phyloP scores from a whole-genome alignment of 2,113 vertebrate genomes.

The Oncorhynchus mykiss region DNA sequence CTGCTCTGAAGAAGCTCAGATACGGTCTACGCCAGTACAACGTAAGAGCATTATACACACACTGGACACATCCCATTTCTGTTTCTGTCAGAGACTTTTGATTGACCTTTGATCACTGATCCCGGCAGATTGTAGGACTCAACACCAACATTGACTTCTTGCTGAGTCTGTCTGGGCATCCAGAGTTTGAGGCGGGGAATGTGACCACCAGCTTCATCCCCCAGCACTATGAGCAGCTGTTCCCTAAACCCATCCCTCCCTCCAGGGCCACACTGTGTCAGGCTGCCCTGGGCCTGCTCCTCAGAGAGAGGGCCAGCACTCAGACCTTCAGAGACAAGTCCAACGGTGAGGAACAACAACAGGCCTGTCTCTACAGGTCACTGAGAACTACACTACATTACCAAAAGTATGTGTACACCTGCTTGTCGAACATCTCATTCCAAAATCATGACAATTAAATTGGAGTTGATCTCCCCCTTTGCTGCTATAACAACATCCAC shows the following conservation, averaged over 20 bases:
- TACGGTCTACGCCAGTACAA: conserved; percentile 89
- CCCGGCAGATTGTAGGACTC: conserved; percentile 87
- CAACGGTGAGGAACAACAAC: conserved; percentile 68
- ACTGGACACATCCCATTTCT: background rate
- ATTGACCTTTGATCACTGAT: background rate
- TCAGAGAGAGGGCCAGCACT: conserved; percentile 80
- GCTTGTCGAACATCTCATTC: too few species aligned
- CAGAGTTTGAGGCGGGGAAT: conserved; percentile 88
- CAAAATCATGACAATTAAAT: too few species aligned
- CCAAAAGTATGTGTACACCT: too few species aligned
- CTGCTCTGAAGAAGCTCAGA: conserved; percentile 85
- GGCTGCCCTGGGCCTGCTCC: conserved; percentile 87
- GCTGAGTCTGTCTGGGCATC: conserved; percentile 86
- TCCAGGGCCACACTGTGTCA: conserved; percentile 80
- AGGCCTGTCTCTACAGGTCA: too few species aligned
- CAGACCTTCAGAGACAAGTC: conserved; percentile 73
- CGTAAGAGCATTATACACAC: conserved; percentile 68
- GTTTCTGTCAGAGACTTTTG: background rate
- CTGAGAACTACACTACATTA: too few species aligned
- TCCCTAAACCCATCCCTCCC: conserved; percentile 68
- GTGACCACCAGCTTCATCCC: conserved; percentile 95
- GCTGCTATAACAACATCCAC: too few species aligned
- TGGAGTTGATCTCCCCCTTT: too few species aligned
- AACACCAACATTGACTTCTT: conserved; percentile 94
- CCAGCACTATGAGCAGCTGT: conserved; percentile 81